phyloP scores from a whole-genome alignment of 2,113 vertebrate genomes.

The Protobothrops flavoviridis region DNA sequence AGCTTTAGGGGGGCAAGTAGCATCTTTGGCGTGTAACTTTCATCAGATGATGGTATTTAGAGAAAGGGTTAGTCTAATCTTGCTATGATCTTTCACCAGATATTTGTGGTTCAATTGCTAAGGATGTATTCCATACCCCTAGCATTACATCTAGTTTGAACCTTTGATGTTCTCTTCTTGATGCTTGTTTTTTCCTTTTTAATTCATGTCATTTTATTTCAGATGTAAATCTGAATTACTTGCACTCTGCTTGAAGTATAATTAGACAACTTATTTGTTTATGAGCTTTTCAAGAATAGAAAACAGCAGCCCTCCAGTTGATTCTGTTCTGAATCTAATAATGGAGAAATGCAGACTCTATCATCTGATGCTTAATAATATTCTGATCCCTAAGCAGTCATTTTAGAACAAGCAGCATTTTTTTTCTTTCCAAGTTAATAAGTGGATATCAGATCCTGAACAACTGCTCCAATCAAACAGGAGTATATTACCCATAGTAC shows the following conservation, averaged over 20 bases:
- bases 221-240: not conserved
- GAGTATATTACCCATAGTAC: not conserved
- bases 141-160: not conserved
- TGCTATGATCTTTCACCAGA: too few species aligned
- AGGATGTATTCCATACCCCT: not conserved
- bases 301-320: not conserved
- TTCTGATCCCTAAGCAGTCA: not conserved
- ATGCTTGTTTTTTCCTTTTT: not conserved
- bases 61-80: not conserved
- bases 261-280: not conserved
- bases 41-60: not conserved
- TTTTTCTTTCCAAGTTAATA: not conserved
- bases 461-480: not conserved
- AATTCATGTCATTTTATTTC: not conserved
- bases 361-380: not conserved
- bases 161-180: not conserved
- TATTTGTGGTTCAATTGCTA: not conserved
- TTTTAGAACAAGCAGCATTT: not conserved
- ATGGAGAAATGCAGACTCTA: not conserved
- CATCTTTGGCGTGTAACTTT: not conserved
- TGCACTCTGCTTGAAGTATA: not conserved
- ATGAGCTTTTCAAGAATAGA: not conserved
- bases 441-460: not conserved
- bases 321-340: conserved; percentile 2
- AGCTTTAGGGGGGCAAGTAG: not conserved